These are phyloP conservation scores for Calypte anna DNA, from an alignment of 2,113 vertebrate species.

Conservation along the genomic window DNA sequence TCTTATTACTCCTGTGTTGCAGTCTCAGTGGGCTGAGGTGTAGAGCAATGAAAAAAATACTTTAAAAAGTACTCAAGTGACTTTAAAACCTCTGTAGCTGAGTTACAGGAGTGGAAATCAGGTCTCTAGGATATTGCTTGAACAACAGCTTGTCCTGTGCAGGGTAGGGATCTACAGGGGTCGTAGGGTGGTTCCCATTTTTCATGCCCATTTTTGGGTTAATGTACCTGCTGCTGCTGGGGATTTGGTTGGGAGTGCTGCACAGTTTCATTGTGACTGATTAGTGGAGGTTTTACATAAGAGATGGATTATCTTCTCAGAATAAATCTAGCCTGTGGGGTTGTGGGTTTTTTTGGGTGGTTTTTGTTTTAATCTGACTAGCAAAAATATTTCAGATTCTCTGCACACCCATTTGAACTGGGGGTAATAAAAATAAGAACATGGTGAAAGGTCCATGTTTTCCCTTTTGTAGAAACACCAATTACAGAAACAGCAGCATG, in stretches of 20 bases:
- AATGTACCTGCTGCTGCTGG: background rate
- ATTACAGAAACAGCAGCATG: background rate
- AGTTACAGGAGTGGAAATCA: background rate
- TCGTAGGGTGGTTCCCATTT: background rate
- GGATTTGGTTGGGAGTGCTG: slow-evolving; percentile 1
- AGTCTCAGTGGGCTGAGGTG: background rate
- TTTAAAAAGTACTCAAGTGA: background rate
- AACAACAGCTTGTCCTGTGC: background rate
- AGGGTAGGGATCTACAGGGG: background rate
- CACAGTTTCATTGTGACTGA: background rate
- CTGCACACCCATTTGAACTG: background rate
- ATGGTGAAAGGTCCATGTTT: background rate
- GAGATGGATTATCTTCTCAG: slow-evolving; percentile 46
- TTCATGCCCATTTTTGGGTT: background rate
- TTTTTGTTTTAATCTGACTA: background rate
- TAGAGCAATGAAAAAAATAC: background rate
- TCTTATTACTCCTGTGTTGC: background rate
- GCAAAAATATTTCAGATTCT: background rate
- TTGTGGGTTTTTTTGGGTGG: background rate
- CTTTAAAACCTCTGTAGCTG: background rate
- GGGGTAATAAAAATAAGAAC: background rate
- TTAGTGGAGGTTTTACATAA: slow-evolving; percentile 55
- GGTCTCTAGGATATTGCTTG: background rate
- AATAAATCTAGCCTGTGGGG: background rate
- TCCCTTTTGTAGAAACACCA: background rate